A percentile compares a stretch with the other conserved stretches of the same genome.
These are phyloP conservation scores for Epicampocera succincta DNA, from an alignment of 2,888 invertebrate genomes.

Conservation along the genomic window DNA sequence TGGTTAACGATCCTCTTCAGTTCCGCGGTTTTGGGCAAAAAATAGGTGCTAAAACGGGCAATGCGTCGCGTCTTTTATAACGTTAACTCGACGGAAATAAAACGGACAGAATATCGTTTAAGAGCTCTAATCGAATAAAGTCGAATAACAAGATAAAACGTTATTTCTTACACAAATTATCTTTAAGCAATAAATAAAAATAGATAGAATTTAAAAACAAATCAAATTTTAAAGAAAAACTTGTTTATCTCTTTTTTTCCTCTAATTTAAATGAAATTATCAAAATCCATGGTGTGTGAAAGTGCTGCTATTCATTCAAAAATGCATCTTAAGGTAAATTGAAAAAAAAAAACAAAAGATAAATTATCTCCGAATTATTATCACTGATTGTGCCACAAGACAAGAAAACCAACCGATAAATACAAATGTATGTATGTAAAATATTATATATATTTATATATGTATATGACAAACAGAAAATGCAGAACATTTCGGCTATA, in stretches of 20 bases:
- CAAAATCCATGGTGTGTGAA: constrained; percentile 75
- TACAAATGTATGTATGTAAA: no score
- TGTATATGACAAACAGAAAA: no score
- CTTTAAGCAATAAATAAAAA: background rate
- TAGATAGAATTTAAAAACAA: constrained; percentile 20
- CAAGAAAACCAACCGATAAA: constrained; percentile 8
- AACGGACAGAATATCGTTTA: constrained; percentile 50
- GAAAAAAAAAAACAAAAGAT: constrained; percentile 24
- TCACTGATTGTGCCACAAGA: constrained; percentile 25
- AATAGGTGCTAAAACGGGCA: constrained; percentile 77
- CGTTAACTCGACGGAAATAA: constrained; percentile 59
- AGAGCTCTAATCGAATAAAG: constrained; percentile 16
- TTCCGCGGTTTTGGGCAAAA: constrained; percentile 65
- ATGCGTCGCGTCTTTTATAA: constrained; percentile 74
- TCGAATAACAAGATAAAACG: constrained; percentile 3
- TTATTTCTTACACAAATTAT: constrained; percentile 5
- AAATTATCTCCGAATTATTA: constrained; percentile 27
- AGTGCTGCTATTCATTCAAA: constrained; percentile 73
- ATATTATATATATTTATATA: no score
- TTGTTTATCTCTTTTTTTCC: constrained; percentile 29
- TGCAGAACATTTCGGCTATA: no score
- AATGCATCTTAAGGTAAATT: constrained; percentile 76
- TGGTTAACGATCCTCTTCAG: constrained; percentile 61
- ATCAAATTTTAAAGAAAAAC: background rate
- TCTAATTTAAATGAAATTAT: constrained; percentile 55